Evolutionary conservation across 2,113 vertebrate species (phyloP), one percentile per base, ranked within the genome.

Genomic region (Nycticorax nycticorax): DNA sequence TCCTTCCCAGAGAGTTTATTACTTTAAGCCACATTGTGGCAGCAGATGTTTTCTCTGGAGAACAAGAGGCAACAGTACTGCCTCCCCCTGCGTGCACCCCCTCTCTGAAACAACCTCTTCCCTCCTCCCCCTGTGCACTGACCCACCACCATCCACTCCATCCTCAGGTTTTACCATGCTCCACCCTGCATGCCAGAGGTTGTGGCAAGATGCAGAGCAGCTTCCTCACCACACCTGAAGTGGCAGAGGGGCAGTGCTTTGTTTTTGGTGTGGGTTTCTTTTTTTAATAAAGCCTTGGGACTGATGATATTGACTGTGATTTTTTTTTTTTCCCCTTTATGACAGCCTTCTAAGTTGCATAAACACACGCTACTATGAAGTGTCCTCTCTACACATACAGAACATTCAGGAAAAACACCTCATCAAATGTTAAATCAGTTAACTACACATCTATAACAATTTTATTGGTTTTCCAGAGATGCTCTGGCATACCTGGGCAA

Each of bases 51-150:
- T 48, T 39, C 50, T 62, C 5, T 33, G 35, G 3, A 52, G 39
- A 76, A 64, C 12, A 89, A 59, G 20, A 68, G 55, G 39, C 28
- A 76, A 12, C 12, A 67, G 71, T 5, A n/a, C 33, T 45, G 41
- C 32, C 23, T 43, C 32, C 43, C 14, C 14, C 47, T 7, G 14
- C 2, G 0, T 4, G 18, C 27, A 23, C 5, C 47, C 50, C 66
- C 27, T 6, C 16, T 48, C 79, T 21, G 41, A 78, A 88, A 41
- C 20, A 33, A 47, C 4, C 59, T 32, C 62, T 22, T 62, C 30
- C 74, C 37, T 72, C 39, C 27, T 35, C 39, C 37, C 45, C 52
- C 60, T 41, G 37, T 56, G 69, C 85, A 27, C 2, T 7, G 39
- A 24, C 33, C 32, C 15, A 4, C 52, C 39, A 62, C 57, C 28